These are phyloP conservation scores for Lissocephala sabroskyi DNA, from an alignment of 2,888 invertebrate species.

Conservation along the genomic window DNA sequence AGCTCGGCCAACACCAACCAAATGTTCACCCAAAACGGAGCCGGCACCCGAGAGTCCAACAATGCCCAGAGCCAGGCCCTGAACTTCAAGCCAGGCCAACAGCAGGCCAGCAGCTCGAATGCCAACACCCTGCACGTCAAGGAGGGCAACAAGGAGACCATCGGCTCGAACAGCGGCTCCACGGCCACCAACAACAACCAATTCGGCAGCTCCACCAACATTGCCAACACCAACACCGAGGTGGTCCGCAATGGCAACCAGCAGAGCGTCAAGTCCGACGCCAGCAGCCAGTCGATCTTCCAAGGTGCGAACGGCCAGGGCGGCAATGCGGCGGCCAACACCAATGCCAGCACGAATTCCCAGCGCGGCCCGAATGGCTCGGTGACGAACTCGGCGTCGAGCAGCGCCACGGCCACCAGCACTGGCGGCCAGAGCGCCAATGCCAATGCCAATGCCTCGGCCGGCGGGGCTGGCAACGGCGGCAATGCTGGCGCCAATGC, in stretches of 20 bases:
- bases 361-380: slow-evolving; percentile 54
- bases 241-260: slow-evolving; percentile 45
- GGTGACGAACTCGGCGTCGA: slow-evolving; percentile 58
- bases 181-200: slow-evolving; percentile 52
- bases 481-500: slow-evolving; percentile 27
- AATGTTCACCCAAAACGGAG: slow-evolving; percentile 39
- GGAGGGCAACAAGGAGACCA: slow-evolving; percentile 37
- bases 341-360: slow-evolving; percentile 52
- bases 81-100: slow-evolving; percentile 55
- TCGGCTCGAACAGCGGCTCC: slow-evolving; percentile 59
- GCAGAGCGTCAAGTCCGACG: slow-evolving; percentile 50
- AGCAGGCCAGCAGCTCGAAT: slow-evolving; percentile 67
- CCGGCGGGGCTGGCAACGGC: slow-evolving; percentile 25
- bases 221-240: slow-evolving; percentile 63
- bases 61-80: slow-evolving; percentile 68
- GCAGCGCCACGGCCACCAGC: slow-evolving; percentile 56
- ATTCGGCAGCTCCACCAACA: slow-evolving; percentile 57
- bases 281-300: slow-evolving; percentile 65
- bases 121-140: slow-evolving; percentile 57
- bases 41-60: slow-evolving; percentile 44
- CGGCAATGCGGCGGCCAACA: slow-evolving; percentile 50
- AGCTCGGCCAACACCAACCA: slow-evolving; percentile 69
- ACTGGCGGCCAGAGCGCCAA: slow-evolving; percentile 48
- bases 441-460: slow-evolving; percentile 48
- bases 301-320: slow-evolving; percentile 58